Evolutionary conservation across 2,113 vertebrate species (phyloP).

Genomic region (Neoarius graeffei): DNA sequence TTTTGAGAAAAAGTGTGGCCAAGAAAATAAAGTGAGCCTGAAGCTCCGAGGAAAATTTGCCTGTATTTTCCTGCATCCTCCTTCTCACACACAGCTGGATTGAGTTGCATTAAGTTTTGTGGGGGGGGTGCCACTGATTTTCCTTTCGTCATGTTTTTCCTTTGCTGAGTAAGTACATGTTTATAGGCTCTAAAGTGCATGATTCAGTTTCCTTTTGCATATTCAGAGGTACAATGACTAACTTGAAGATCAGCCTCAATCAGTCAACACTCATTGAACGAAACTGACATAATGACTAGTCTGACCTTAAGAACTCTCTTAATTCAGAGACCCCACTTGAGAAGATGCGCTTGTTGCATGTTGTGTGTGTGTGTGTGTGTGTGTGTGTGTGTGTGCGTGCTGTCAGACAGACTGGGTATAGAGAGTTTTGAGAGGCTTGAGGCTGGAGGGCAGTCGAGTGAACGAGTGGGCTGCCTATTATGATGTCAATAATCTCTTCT

Average conservation of each 20-base stretch:
- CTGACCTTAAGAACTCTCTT: conserved; percentile 17
- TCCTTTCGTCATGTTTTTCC: background rate
- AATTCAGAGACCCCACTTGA: conserved; percentile 1
- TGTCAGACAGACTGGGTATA: background rate
- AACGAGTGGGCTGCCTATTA: conserved; percentile 29
- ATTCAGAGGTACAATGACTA: background rate
- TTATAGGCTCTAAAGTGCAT: background rate
- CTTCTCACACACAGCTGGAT: background rate
- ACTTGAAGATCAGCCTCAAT: background rate
- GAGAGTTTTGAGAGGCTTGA: conserved; percentile 38
- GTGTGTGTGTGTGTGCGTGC: background rate
- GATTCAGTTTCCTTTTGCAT: background rate
- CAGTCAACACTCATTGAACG: conserved; percentile 3
- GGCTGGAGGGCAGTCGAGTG: conserved; percentile 1
- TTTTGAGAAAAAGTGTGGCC: background rate
- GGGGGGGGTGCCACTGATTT: background rate
- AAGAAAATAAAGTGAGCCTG: background rate
- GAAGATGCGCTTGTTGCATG: background rate
- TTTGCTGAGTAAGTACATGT: conserved; percentile 4
- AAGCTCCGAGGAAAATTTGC: background rate
- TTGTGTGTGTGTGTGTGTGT: background rate
- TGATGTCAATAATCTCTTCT: conserved; percentile 48
- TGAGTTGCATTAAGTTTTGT: background rate
- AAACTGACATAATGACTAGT: conserved; percentile 17
- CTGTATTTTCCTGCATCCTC: background rate